These are phyloP conservation scores for Tachina grossa DNA, from an alignment of 2,888 invertebrate genomes.

Conservation along the genomic window DNA sequence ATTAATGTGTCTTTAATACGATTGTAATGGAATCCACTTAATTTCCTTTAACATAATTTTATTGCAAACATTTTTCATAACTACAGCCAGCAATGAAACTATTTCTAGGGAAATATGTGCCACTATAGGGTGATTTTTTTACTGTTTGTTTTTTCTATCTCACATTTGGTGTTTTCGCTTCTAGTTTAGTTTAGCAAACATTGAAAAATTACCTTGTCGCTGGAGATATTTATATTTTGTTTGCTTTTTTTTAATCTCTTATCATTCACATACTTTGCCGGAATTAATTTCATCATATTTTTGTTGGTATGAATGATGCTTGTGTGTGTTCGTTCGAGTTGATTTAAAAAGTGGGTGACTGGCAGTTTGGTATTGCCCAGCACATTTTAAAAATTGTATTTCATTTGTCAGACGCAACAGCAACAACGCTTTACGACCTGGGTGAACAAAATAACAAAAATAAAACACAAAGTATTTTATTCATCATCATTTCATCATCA, in stretches of 20 bases:
- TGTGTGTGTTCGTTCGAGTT: not conserved
- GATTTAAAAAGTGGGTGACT: slow-evolving; percentile 46
- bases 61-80: slow-evolving; percentile 27
- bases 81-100: slow-evolving; percentile 47
- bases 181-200: not conserved
- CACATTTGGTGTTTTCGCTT: not conserved
- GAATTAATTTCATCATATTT: slow-evolving; percentile 64
- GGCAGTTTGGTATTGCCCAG: slow-evolving; percentile 2
- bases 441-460: not conserved
- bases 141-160: not conserved
- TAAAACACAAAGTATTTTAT: slow-evolving; percentile 15
- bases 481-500: slow-evolving; percentile 15
- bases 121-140: not conserved
- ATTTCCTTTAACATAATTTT: slow-evolving; percentile 36
- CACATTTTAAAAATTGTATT: slow-evolving; percentile 29
- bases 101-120: not conserved
- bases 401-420: slow-evolving; percentile 11
- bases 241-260: slow-evolving; percentile 27
- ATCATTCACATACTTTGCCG: slow-evolving; percentile 26
- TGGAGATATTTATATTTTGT: slow-evolving; percentile 6
- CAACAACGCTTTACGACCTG: slow-evolving; percentile 31
- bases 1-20: slow-evolving; percentile 41
- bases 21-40: slow-evolving; percentile 58
- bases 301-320: not conserved
- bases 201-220: not conserved